Conservation (phyloP, 2,888 invertebrate species). For the Chrysolina americana region DNA sequence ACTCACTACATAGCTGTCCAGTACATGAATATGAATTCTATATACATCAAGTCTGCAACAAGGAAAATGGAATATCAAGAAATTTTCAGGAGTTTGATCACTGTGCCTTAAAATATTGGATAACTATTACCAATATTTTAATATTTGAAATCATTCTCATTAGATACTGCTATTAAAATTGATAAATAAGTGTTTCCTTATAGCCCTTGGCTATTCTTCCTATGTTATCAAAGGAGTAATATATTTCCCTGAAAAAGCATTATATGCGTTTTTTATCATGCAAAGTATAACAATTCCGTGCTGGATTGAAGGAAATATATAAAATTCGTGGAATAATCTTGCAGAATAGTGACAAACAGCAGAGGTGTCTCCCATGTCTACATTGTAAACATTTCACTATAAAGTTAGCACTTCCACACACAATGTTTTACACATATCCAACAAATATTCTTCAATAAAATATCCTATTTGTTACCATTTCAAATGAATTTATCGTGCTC, state of each 20-base stretch:
- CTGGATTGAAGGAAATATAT: slow-evolving; percentile 46
- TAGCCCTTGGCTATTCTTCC: slow-evolving; percentile 62
- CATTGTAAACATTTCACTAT: slow-evolving; percentile 70
- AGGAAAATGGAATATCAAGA: slow-evolving; percentile 46
- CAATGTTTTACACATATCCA: slow-evolving; percentile 61
- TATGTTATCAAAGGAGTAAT: slow-evolving; percentile 27
- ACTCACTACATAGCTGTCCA: slow-evolving; percentile 76
- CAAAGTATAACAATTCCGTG: slow-evolving; percentile 48
- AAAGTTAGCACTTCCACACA: slow-evolving; percentile 64
- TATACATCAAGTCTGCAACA: slow-evolving; percentile 67
- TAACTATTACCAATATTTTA: slow-evolving; percentile 17
- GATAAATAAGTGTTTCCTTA: slow-evolving; percentile 54
- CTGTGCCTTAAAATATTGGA: background rate
- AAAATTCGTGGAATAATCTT: slow-evolving; percentile 57
- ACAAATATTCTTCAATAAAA: slow-evolving; percentile 60
- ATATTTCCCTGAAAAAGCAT: slow-evolving; percentile 36
- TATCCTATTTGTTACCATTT: slow-evolving; percentile 69
- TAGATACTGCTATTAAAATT: slow-evolving; percentile 51
- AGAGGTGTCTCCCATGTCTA: slow-evolving; percentile 72
- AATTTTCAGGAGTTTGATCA: background rate
- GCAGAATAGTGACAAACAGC: slow-evolving; percentile 66
- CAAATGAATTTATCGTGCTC: slow-evolving; percentile 68
- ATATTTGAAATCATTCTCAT: slow-evolving; percentile 42
- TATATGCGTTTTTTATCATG: slow-evolving; percentile 44
- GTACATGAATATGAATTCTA: slow-evolving; percentile 66